Conservation (phyloP, 1,140 invertebrate genomes). For the Meloidogyne chitwoodi region DNA sequence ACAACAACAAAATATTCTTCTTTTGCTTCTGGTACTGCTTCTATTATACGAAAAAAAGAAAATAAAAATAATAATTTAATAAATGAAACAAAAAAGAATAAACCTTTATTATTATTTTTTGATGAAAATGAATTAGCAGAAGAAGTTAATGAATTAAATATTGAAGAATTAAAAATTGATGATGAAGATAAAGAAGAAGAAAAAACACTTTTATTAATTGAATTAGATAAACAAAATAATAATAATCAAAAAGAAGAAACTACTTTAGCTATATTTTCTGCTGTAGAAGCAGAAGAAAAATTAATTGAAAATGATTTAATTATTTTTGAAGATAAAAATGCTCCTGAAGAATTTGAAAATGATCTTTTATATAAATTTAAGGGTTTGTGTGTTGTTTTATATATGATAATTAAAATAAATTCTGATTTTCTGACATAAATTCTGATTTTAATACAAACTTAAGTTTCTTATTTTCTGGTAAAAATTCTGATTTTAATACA, state of each 20-base stretch:
- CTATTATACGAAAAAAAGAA: slow-evolving; percentile 1
- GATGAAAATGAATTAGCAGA: not conserved
- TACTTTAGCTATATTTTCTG: not conserved
- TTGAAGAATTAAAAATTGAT: not conserved
- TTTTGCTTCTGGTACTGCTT: slow-evolving; percentile 3
- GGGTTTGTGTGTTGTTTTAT: not conserved
- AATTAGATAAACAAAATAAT: not conserved
- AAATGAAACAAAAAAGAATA: not conserved
- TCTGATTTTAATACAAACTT: not conserved
- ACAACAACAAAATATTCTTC: slow-evolving; percentile 5
- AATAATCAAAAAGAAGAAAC: not conserved
- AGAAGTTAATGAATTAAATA: not conserved
- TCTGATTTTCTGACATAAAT: too few species aligned
- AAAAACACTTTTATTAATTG: not conserved
- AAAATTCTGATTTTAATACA: too few species aligned
- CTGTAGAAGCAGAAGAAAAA: not conserved
- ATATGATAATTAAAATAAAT: too few species aligned
- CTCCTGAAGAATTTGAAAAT: not conserved
- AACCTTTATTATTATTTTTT: not conserved
- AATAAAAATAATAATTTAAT: slow-evolving; percentile 5
- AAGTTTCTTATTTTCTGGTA: not conserved
- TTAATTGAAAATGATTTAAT: not conserved
- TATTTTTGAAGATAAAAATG: not conserved
- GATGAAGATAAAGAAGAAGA: not conserved
- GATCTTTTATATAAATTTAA: not conserved